A percentile compares a stretch with the other conserved stretches of the same genome.
Conservation (phyloP, 2,888 invertebrate species). For the Gonocerus acuteangulatus region DNA sequence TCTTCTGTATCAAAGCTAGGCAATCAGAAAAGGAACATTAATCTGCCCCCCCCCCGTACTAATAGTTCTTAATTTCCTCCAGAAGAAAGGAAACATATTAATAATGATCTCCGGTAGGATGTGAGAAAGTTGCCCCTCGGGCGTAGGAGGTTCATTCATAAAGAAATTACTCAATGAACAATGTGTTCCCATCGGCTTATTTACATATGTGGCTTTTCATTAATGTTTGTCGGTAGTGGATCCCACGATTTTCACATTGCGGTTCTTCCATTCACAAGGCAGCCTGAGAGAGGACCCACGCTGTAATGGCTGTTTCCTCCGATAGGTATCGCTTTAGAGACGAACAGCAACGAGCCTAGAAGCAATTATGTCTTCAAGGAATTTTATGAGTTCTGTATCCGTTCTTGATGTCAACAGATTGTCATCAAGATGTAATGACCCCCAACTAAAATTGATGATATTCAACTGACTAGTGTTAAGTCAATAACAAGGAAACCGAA, state of each 20-base stretch:
- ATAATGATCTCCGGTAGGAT: neutral
- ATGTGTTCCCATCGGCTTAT: constrained; percentile 12
- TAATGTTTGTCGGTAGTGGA: constrained; percentile 1
- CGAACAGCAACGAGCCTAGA: too few species aligned
- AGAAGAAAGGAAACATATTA: constrained; percentile 3
- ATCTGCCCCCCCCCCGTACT: constrained; percentile 4
- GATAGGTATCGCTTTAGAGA: neutral
- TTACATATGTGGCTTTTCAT: constrained; percentile 13
- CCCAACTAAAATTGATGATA: too few species aligned
- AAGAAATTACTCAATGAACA: constrained; percentile 14
- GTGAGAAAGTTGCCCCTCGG: neutral
- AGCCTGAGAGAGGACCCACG: neutral
- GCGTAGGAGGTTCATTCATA: constrained; percentile 15
- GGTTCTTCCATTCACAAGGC: constrained; percentile 5
- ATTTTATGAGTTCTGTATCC: too few species aligned
- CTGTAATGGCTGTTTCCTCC: constrained; percentile 6
- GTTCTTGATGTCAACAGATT: too few species aligned
- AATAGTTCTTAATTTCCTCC: constrained; percentile 6
- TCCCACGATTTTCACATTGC: constrained; percentile 12
- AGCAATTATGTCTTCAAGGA: too few species aligned
- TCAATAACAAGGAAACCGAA: too few species aligned
- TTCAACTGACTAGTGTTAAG: too few species aligned
- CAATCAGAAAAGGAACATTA: constrained; percentile 3
- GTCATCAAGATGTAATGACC: too few species aligned
- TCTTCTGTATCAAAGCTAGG: neutral